Evolutionary conservation across 2,797 vertebrate species (phyloP).

Genomic region (Perodicticus potto): DNA sequence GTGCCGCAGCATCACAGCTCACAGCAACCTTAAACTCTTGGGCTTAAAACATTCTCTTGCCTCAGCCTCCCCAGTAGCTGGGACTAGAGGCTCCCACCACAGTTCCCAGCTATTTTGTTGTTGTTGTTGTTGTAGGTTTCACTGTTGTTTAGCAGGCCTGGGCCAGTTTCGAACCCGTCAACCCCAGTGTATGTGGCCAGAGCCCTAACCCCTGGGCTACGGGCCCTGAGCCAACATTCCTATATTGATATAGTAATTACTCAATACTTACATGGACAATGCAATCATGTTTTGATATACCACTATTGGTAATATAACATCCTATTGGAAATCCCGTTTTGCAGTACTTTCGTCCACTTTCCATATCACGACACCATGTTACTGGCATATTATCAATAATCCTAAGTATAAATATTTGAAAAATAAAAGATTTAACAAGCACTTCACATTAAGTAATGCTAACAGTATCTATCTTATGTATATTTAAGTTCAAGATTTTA

Average conservation of each 20-base stretch:
- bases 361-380: constrained; percentile 95
- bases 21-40: too few species aligned
- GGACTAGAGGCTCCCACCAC: too few species aligned
- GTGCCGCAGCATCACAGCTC: too few species aligned
- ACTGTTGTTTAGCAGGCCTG: too few species aligned
- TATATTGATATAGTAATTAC: not conserved
- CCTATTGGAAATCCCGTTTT: constrained; percentile 96
- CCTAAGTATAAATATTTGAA: constrained; percentile 86
- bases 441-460: not conserved
- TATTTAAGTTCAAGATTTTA: constrained; percentile 34
- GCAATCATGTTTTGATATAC: constrained; percentile 92
- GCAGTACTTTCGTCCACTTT: constrained; percentile 93
- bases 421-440: constrained; percentile 62
- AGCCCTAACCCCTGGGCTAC: too few species aligned
- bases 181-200: too few species aligned
- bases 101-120: too few species aligned
- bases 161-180: too few species aligned
- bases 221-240: too few species aligned
- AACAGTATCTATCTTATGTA: not conserved
- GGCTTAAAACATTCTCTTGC: too few species aligned
- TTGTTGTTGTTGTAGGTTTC: too few species aligned
- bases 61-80: too few species aligned
- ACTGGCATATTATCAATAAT: constrained; percentile 97
- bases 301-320: constrained; percentile 91
- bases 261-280: constrained; percentile 93